Evolutionary conservation across 2,797 vertebrate species (phyloP), one percentile per base, ranked within the genome.

Genomic region (Linurgus olivaceus): DNA sequence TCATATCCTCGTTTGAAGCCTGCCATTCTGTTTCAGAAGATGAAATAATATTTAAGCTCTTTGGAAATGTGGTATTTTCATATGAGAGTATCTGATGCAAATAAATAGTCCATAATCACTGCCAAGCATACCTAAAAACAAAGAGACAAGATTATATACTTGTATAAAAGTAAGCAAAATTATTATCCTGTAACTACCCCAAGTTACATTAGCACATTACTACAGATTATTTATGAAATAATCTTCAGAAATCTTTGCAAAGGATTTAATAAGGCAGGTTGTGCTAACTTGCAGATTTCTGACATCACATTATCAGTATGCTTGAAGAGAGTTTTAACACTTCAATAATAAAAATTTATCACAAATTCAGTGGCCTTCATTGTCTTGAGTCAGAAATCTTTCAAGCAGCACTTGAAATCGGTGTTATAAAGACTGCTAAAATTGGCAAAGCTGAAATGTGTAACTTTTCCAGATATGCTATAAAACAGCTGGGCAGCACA

Each of bases 1-100:
- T 99, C 99, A 28, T 99, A 99, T 65, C 99, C 99, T 86, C 99
- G 98, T 96, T 99, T 99, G 98, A 99, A 99, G 88, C 99, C 99
- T 66, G 99, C 99, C 99, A 99, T 99, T 95, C 97, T 98, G 98
- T 71, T 95, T 87, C 97, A 70, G 84, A 78, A 67, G 92, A 88
- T 75, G 74, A 84, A 92, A 75, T 54, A 63, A 52, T 57, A 85
- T n/a, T 92, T 81, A 94, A 63, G 66, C 54, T 93, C 93, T 83
- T 86, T 94, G 95, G 92, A 94, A 97, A 91, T 2, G 97, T 90
- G 68, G n/a, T 93, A 96, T 98, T 98, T 96, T 99, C 98, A 99
- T 97, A 98, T 95, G 82, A 98, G 97, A 93, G 97, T 97, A 97
- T 97, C 97, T 76, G 95, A 96, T 92, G 97, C 94, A 96, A 97